Evolutionary conservation across 2,888 invertebrate genomes (phyloP), one percentile per base, ranked within the genome.

Genomic region (Hedychridium roseum): DNA sequence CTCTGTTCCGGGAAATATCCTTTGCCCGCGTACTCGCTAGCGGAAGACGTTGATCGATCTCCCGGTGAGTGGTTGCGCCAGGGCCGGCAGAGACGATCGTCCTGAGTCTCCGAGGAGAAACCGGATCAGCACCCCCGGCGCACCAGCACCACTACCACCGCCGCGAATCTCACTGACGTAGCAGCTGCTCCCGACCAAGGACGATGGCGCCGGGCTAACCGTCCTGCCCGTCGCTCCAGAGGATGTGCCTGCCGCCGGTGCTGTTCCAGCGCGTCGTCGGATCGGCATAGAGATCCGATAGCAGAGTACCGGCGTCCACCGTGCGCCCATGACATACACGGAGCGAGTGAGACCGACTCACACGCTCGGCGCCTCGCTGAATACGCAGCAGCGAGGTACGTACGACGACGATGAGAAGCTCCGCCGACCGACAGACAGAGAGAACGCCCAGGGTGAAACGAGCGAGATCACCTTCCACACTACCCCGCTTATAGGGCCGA

Each of bases 301-400:
- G 37, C 64, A 66, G 59, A 62, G 52, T 52, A 54, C 50, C 57
- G 55, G 48, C 65, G 60, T 60, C 65, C 68, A 64, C 68, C 69
- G 71, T 70, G 64, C 69, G 66, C 66, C 72, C 74, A 71, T 75
- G 73, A 75, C 75, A 74, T 63, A 72, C 73, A 65, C 73, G 68
- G 66, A 67, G 66, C 70, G 70, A 74, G 72, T 74, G 74, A 74
- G 62, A 58, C 60, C 69, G 60, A 65, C 52, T 15, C 11, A 21
- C 63, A 59, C 68, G 52, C 66, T n/a, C 51, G 55, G 21, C 64
- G 54, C 57, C 56, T 55, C 50, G 60, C 57, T 54, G 61, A 60
- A 59, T 64, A 57, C 58, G 60, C 52, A 49, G 40, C 49, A 49
- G 40, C 36, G 51, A 56, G 45, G 30, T n/a, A 27, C 15, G 38